Evolutionary conservation across 2,888 invertebrate species (phyloP).

Genomic region (Heterodera filipjevi): DNA sequence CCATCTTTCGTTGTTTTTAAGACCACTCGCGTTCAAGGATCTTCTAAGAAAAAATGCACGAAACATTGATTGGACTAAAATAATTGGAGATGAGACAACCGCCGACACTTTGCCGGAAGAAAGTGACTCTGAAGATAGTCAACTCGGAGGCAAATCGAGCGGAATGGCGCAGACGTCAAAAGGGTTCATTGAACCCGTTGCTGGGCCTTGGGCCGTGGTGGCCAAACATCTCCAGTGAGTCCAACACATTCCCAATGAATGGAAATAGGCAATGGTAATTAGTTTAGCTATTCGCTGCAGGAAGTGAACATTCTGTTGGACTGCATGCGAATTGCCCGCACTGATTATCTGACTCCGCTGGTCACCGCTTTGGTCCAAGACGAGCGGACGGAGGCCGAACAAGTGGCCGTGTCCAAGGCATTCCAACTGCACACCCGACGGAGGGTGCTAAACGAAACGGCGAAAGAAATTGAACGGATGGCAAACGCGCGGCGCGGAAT

Average conservation of each 20-base stretch:
- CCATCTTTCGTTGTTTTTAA: conserved; percentile 39
- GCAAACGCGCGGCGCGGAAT: conserved; percentile 11
- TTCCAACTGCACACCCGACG: conserved; percentile 48
- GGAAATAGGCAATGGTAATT: not conserved
- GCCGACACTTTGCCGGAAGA: conserved; percentile 41
- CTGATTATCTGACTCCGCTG: conserved; percentile 48
- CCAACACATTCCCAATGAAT: not conserved
- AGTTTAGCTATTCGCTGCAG: conserved; percentile 52
- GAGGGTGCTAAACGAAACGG: conserved; percentile 49
- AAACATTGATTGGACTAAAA: conserved; percentile 54
- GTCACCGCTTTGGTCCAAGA: conserved; percentile 31
- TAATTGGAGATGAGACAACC: conserved; percentile 47
- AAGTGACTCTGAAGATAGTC: conserved; percentile 42
- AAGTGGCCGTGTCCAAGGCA: conserved; percentile 41
- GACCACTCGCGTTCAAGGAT: conserved; percentile 56
- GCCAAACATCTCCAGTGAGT: conserved; percentile 60
- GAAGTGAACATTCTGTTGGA: conserved; percentile 60
- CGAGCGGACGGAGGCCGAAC: conserved; percentile 31
- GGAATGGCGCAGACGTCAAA: conserved; percentile 20
- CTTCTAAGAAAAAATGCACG: conserved; percentile 51
- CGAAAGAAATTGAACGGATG: conserved; percentile 44
- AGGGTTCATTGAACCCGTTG: conserved; percentile 48
- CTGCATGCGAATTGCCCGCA: conserved; percentile 48
- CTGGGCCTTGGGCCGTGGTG: conserved; percentile 63
- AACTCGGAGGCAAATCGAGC: conserved; percentile 1